phyloP scores from a whole-genome alignment of 1,140 invertebrate species.

The Drosophila nebulosa region DNA sequence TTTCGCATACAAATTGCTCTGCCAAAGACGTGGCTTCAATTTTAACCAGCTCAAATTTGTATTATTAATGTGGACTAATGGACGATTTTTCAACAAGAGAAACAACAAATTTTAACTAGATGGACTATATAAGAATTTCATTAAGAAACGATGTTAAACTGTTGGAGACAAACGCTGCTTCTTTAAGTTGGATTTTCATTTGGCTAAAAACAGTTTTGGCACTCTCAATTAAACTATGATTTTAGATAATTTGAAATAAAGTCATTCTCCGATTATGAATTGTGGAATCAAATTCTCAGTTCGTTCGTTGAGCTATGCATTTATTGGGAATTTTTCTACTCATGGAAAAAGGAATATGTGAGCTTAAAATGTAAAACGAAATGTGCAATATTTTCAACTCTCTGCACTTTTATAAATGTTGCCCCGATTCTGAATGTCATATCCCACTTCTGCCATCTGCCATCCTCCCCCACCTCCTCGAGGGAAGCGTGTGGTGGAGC shows the following conservation, averaged over 20 bases:
- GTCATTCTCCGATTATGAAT: neutral
- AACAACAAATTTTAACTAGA: neutral
- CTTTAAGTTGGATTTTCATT: neutral
- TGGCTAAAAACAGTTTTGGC: no score
- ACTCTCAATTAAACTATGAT: no score
- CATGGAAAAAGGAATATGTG: constrained; percentile 23
- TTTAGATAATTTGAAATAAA: neutral
- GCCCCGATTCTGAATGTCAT: constrained; percentile 43
- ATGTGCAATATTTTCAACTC: constrained; percentile 65
- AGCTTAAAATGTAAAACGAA: constrained; percentile 60
- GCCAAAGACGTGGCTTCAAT: constrained; percentile 27
- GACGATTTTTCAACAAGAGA: constrained; percentile 33
- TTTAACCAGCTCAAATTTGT: constrained; percentile 41
- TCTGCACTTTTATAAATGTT: constrained; percentile 48
- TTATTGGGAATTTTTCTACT: constrained; percentile 38
- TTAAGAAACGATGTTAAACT: no score
- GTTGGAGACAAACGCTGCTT: neutral
- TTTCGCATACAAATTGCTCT: constrained; percentile 61
- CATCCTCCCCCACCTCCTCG: neutral
- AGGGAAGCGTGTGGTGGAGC: no score
- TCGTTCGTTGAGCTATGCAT: constrained; percentile 57
- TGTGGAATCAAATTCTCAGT: neutral
- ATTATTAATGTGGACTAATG: constrained; percentile 44
- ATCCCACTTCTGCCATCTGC: neutral
- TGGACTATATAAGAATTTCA: no score